phyloP scores from a whole-genome alignment of 2,888 invertebrate genomes.

The Drosophila paramelanica region DNA sequence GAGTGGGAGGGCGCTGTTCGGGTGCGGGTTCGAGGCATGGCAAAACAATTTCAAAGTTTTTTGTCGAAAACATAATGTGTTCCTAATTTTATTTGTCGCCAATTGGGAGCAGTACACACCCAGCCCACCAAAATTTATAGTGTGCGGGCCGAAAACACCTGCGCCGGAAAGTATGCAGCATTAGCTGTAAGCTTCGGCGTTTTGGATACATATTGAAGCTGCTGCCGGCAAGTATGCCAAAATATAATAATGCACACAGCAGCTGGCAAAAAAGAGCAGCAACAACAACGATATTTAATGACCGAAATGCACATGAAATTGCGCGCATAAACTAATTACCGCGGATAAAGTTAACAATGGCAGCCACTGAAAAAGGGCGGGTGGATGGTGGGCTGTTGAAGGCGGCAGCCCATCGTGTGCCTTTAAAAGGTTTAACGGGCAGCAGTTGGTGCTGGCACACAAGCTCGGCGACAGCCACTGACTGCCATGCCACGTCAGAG shows the following conservation, averaged over 20 bases:
- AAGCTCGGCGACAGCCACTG: neutral
- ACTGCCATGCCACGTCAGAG: neutral
- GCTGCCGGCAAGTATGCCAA: slow-evolving; percentile 64
- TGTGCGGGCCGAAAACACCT: slow-evolving; percentile 63
- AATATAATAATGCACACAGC: slow-evolving; percentile 65
- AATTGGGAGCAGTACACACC: slow-evolving; percentile 64
- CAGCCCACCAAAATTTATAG: slow-evolving; percentile 64
- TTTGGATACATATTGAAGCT: slow-evolving; percentile 52
- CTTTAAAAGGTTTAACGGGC: slow-evolving; percentile 72
- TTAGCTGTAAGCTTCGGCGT: slow-evolving; percentile 57
- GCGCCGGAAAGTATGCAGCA: slow-evolving; percentile 63
- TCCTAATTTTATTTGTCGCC: slow-evolving; percentile 81
- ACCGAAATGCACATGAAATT: slow-evolving; percentile 80
- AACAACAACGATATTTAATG: slow-evolving; percentile 59
- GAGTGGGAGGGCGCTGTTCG: neutral
- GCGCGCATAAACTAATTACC: slow-evolving; percentile 80
- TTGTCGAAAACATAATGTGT: slow-evolving; percentile 81
- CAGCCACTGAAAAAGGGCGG: slow-evolving; percentile 4
- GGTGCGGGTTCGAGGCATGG: slow-evolving; percentile 13
- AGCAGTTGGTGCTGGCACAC: slow-evolving; percentile 10
- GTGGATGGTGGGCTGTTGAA: slow-evolving; percentile 2
- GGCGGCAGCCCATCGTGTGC: slow-evolving; percentile 36
- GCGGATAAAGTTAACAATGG: slow-evolving; percentile 79
- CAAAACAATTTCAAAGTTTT: slow-evolving; percentile 78
- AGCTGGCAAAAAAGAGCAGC: slow-evolving; percentile 23